Evolutionary conservation across 2,888 invertebrate species (phyloP), one percentile per base, ranked within the genome.

Genomic region (Poecilobothrus nobilitatus): DNA sequence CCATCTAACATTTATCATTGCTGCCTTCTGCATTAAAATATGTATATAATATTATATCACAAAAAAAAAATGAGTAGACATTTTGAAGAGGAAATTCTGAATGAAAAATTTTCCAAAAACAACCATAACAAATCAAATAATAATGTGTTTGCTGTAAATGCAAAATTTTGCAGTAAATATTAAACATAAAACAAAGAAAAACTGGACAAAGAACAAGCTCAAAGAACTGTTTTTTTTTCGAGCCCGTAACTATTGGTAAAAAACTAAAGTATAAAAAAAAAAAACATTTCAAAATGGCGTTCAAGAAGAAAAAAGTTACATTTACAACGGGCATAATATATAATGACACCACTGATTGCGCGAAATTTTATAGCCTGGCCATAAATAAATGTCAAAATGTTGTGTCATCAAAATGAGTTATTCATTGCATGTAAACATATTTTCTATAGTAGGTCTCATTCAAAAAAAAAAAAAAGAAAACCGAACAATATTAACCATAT

Each of bases 401-500:
- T 53, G 53, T 53, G 53, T 53, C 53, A 53, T 53, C 53, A 53
- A 53, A 53, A 53, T 53, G 53, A 53, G 53, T 53, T 53, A 53
- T 53, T 18, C 15, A 5, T 41, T 41, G 41, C 41, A 41, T 41
- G 41, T 41, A 12, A 41, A 15, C 41, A 41, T 41, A 9, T 12
- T 9, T 8, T 15, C 41, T 27, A n/a, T n/a, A n/a, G n/a, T n/a
- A 27, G 27, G 27, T 27, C 27, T 27, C 27, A n/a, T 27, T 27
- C 27, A 27, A 4, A 27, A 27, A 27, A 27, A 27, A 27, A 27
- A 27, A 27, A 27, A 27, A 27, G 5, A 27, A 27, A 27, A 27
- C 27, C 1, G 53, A 53, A 12, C 12, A n/a, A n/a, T 18, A 53
- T 53, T 12, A 15, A 18, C 15, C n/a, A 53, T 15, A 3, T n/a